These are phyloP conservation scores for Agelastica alni DNA, from an alignment of 2,888 invertebrate species.

Conservation along the genomic window DNA sequence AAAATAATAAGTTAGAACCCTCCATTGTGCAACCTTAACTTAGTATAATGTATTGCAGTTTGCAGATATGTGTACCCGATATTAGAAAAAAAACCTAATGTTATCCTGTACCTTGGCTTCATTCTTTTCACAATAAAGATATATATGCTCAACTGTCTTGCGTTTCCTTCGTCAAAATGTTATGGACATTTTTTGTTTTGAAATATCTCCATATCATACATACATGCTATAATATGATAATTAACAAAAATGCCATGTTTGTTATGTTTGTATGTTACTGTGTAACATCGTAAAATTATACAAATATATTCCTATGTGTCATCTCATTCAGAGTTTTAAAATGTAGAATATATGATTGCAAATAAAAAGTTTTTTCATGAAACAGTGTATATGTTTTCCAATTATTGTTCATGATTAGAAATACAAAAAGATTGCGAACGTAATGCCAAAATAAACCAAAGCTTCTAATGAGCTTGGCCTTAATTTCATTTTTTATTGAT, in stretches of 20 bases:
- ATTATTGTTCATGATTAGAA: too few species aligned
- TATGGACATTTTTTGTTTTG: slow-evolving; percentile 18
- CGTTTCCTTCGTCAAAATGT: slow-evolving; percentile 31
- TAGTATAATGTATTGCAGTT: slow-evolving; percentile 46
- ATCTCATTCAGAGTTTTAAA: slow-evolving; percentile 29
- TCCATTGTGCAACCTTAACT: slow-evolving; percentile 50
- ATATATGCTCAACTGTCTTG: slow-evolving; percentile 40
- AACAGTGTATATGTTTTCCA: too few species aligned
- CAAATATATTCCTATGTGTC: slow-evolving; percentile 26
- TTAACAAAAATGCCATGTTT: slow-evolving; percentile 20
- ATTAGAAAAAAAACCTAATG: slow-evolving; percentile 49
- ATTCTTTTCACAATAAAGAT: slow-evolving; percentile 42
- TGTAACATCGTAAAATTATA: slow-evolving; percentile 28
- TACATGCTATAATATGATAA: slow-evolving; percentile 13
- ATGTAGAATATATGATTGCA: slow-evolving; percentile 30
- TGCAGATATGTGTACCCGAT: slow-evolving; percentile 53
- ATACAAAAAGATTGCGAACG: too few species aligned
- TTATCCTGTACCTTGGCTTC: slow-evolving; percentile 49
- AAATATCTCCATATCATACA: slow-evolving; percentile 17
- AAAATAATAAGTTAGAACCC: slow-evolving; percentile 52
- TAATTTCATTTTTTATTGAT: too few species aligned
- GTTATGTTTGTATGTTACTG: slow-evolving; percentile 28
- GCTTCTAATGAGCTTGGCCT: too few species aligned
- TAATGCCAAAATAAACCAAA: too few species aligned
- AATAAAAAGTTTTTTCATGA: slow-evolving; percentile 28